Conservation (phyloP, 2,113 vertebrate species). For the Rana temporaria region DNA sequence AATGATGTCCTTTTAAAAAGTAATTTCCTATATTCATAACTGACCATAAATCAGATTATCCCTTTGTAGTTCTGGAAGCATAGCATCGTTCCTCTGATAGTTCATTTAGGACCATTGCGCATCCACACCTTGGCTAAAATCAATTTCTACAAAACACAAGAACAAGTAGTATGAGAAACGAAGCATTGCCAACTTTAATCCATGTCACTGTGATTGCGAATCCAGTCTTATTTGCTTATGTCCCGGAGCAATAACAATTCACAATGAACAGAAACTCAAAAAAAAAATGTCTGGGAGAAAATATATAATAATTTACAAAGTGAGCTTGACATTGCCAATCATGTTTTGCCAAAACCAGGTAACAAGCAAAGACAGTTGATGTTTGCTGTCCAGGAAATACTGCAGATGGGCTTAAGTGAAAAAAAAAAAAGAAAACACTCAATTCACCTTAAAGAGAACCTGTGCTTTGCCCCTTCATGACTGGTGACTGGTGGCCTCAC, state of each 20-base stretch:
- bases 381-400: no score
- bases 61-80: constrained; percentile 5
- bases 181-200: constrained; percentile 30
- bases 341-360: no score
- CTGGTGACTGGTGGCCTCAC: no score
- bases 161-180: not conserved
- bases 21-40: not conserved
- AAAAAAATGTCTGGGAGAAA: not conserved
- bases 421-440: no score
- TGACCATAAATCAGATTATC: not conserved
- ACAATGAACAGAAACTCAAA: not conserved
- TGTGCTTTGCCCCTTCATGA: no score
- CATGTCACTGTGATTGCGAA: not conserved
- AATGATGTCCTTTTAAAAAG: no score
- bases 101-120: not conserved
- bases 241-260: not conserved
- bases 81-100: not conserved
- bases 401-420: no score
- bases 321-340: no score
- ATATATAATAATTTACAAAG: no score
- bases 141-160: constrained; percentile 16
- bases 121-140: not conserved
- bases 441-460: no score
- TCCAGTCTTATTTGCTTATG: constrained; percentile 14
- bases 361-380: no score